phyloP scores from a whole-genome alignment of 2,888 invertebrate species.

The Rotaria socialis region DNA sequence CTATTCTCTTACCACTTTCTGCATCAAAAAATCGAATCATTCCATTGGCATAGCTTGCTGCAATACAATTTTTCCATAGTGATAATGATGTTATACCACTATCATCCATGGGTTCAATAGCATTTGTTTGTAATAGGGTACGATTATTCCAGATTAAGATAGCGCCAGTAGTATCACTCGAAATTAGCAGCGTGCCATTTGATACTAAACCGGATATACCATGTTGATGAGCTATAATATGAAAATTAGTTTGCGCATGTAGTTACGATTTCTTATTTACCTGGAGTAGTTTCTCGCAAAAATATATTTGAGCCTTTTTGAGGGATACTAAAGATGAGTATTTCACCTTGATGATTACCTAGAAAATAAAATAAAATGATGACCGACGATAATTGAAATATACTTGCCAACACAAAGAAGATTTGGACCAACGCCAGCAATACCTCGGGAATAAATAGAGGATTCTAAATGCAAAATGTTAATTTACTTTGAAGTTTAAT shows the following conservation, averaged over 20 bases:
- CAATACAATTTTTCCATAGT: slow-evolving; percentile 2
- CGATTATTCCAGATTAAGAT: neutral
- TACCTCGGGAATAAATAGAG: neutral
- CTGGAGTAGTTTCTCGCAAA: neutral
- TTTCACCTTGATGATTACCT: slow-evolving; percentile 15
- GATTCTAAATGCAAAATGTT: neutral
- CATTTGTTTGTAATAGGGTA: neutral
- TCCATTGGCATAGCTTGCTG: neutral
- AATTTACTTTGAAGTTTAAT: neutral
- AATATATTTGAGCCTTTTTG: slow-evolving; percentile 7
- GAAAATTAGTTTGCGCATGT: no score
- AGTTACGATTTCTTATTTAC: neutral
- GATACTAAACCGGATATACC: neutral
- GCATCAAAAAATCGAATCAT: slow-evolving; percentile 8
- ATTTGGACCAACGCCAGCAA: neutral
- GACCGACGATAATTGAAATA: neutral
- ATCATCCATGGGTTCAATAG: neutral
- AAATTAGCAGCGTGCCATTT: neutral
- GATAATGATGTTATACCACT: slow-evolving; percentile 1
- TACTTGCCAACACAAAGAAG: neutral
- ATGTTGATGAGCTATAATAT: neutral
- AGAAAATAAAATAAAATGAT: no score
- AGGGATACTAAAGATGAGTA: neutral
- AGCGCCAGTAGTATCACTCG: neutral
- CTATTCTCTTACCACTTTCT: neutral